These are phyloP conservation scores for Linnaemya vulpina DNA, from an alignment of 2,888 invertebrate genomes.

Conservation along the genomic window DNA sequence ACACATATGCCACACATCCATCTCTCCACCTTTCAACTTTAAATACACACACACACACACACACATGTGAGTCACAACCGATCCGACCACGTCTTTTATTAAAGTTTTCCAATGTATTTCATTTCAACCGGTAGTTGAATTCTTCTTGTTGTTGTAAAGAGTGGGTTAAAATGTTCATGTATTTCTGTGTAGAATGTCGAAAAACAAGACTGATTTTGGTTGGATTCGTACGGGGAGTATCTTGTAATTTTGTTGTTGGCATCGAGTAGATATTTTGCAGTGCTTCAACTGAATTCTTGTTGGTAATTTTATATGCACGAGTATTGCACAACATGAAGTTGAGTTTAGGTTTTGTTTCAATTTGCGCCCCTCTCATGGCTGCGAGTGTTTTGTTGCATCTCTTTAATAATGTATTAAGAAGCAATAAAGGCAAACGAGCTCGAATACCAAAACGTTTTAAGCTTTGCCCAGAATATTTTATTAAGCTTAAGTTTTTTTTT, in stretches of 20 bases:
- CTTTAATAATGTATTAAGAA: constrained; percentile 59
- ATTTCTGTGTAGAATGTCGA: neutral
- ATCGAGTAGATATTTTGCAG: constrained; percentile 2
- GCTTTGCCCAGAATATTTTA: neutral
- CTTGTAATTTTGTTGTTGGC: constrained; percentile 1
- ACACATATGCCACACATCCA: neutral
- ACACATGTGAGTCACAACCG: constrained; percentile 32
- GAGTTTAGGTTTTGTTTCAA: neutral
- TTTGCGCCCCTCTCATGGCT: neutral
- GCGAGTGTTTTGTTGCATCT: constrained; percentile 53
- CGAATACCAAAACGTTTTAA: constrained; percentile 49
- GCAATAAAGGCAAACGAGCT: constrained; percentile 16
- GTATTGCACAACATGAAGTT: constrained; percentile 4
- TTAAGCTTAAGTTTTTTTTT: neutral
- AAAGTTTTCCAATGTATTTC: constrained; percentile 36
- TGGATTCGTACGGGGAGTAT: neutral
- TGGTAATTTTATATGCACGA: neutral
- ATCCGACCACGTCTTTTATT: constrained; percentile 22
- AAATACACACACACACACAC: constrained; percentile 8
- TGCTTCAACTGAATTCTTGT: neutral
- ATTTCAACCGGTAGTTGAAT: constrained; percentile 16
- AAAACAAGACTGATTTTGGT: constrained; percentile 10
- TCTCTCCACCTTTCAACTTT: constrained; percentile 19
- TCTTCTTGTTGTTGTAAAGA: neutral
- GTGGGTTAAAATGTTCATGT: constrained; percentile 23